These are phyloP conservation scores for pig (Sus scrofa) DNA, from an alignment of 2,113 vertebrate species.

Conservation along the genomic window T2T-Sscrofa CM000813.6:136213501-136214000, in stretches of 20 bases:
- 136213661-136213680: conserved; percentile 1
- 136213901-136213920: background rate
- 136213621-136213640: background rate
- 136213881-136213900: background rate
- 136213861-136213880: background rate
- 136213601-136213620: background rate
- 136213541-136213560: background rate
- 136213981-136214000: background rate
- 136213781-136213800: background rate
- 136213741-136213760: background rate
- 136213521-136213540: background rate
- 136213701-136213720: conserved; percentile 4
- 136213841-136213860: background rate
- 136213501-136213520: background rate
- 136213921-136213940: background rate
- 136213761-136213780: background rate
- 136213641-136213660: background rate
- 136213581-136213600: conserved; percentile 3
- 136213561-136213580: background rate
- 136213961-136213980: background rate
- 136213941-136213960: background rate
- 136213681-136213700: background rate
- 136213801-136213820: background rate
- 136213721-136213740: background rate
- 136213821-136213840: background rate